A percentile compares a stretch with the other conserved stretches of the same genome.
Evolutionary conservation across 30 jellyfish, hydroid and myxozoan species (phyloP).

Genomic region (Chironex yamaguchii): DNA sequence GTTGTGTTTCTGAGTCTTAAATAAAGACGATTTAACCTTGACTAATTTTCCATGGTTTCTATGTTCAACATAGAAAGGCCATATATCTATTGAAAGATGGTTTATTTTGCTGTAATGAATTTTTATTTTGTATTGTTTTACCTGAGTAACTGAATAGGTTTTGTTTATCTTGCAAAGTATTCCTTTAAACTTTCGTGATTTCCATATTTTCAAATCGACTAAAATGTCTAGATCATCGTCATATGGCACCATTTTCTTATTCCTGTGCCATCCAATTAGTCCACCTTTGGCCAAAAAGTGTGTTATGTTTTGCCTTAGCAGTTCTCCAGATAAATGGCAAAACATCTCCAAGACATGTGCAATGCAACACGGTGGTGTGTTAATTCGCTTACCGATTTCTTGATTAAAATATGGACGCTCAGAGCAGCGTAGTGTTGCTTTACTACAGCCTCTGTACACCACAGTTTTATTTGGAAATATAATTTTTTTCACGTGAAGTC

Average conservation of each 20-base stretch:
- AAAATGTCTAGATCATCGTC: conserved; percentile 59
- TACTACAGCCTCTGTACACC: conserved; percentile 49
- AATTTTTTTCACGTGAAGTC: conserved; percentile 28
- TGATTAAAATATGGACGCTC: conserved; percentile 57
- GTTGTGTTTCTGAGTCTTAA: too few relatives aligned
- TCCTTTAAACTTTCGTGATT: neutral
- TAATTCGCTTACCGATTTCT: conserved; percentile 9
- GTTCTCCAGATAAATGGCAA: conserved; percentile 9
- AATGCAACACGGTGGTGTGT: conserved; percentile 71
- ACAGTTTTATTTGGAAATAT: conserved; percentile 25
- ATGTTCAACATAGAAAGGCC: conserved; percentile 44
- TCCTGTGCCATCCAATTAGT: conserved; percentile 56
- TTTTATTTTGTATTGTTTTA: neutral
- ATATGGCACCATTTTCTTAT: conserved; percentile 33
- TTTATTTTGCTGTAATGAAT: conserved; percentile 48
- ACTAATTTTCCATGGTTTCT: conserved; percentile 25
- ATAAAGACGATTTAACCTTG: conserved; percentile 5
- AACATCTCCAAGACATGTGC: conserved; percentile 57
- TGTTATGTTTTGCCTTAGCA: neutral
- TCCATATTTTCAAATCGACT: conserved; percentile 34
- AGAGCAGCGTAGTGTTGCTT: conserved; percentile 21
- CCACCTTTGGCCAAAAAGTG: conserved; percentile 61
- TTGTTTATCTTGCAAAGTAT: neutral
- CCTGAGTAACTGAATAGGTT: neutral
- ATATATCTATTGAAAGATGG: conserved; percentile 32